Percentiles rank a stretch among this genome's conserved stretches.
These are phyloP conservation scores for Agrochola circellaris DNA, from an alignment of 2,888 invertebrate genomes.

Conservation along the genomic window DNA sequence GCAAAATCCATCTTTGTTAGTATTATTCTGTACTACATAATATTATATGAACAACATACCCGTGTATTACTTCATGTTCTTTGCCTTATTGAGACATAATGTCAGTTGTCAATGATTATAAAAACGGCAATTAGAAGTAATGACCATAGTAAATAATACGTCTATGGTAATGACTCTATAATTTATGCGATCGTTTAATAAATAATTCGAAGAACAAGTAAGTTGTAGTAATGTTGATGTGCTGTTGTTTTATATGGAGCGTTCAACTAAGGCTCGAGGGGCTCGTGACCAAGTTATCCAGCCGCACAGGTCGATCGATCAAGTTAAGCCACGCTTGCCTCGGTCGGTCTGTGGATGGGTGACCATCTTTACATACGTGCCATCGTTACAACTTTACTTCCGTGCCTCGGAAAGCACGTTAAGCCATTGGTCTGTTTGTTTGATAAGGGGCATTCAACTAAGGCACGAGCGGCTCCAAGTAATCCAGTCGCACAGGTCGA, in stretches of 20 bases:
- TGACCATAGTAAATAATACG: not conserved
- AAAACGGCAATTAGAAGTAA: constrained; percentile 37
- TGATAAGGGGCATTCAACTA: not conserved
- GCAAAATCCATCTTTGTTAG: not conserved
- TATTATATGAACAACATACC: not conserved
- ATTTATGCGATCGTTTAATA: not conserved
- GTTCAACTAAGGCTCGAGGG: too few species aligned
- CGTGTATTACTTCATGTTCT: not conserved
- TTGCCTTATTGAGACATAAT: not conserved
- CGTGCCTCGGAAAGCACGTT: too few species aligned
- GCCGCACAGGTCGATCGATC: too few species aligned
- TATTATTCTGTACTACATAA: not conserved
- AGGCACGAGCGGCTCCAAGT: too few species aligned
- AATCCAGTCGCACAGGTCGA: too few species aligned
- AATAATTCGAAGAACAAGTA: constrained; percentile 5
- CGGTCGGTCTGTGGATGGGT: too few species aligned
- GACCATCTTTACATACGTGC: too few species aligned
- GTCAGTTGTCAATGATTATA: not conserved
- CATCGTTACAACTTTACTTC: too few species aligned
- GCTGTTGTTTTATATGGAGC: not conserved
- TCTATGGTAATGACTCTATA: constrained; percentile 9
- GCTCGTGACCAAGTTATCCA: too few species aligned
- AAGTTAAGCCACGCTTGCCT: too few species aligned
- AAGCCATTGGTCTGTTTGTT: too few species aligned
- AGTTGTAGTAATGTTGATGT: not conserved